These are phyloP conservation scores for Danio jaintianensis DNA, from an alignment of 2,797 vertebrate genomes.

Conservation along the genomic window DNA sequence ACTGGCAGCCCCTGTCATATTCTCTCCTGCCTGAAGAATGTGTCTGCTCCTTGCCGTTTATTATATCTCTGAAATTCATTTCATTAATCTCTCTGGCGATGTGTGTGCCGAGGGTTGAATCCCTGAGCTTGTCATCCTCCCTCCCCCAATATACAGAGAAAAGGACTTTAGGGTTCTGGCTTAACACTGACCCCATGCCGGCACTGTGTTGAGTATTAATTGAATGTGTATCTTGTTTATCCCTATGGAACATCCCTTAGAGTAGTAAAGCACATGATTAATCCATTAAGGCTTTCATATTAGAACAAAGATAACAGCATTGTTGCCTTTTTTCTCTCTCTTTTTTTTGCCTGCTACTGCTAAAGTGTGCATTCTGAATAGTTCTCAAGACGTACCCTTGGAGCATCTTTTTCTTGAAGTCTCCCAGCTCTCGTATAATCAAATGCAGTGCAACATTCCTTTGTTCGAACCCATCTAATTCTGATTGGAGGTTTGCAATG, in stretches of 20 bases:
- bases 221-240: slow-evolving; percentile 74
- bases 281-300: slow-evolving; percentile 51
- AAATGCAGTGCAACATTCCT: slow-evolving; percentile 63
- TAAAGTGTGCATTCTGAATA: slow-evolving; percentile 42
- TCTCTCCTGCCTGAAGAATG: slow-evolving; percentile 52
- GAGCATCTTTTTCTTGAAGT: slow-evolving; percentile 51
- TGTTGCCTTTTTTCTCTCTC: background rate
- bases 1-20: slow-evolving; percentile 41
- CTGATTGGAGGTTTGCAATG: slow-evolving; percentile 61
- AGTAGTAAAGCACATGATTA: slow-evolving; percentile 50
- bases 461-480: slow-evolving; percentile 61
- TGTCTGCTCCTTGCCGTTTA: slow-evolving; percentile 49
- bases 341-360: slow-evolving; percentile 7
- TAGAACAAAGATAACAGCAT: slow-evolving; percentile 25
- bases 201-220: slow-evolving; percentile 75
- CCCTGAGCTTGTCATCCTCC: slow-evolving; percentile 48
- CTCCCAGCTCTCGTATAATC: slow-evolving; percentile 55
- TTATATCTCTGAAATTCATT: slow-evolving; percentile 63
- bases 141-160: slow-evolving; percentile 59
- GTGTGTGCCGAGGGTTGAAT: slow-evolving; percentile 61
- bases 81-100: slow-evolving; percentile 65
- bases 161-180: slow-evolving; percentile 63
- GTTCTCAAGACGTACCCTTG: slow-evolving; percentile 44
- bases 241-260: slow-evolving; percentile 70
- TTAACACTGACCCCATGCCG: slow-evolving; percentile 74